Base-by-base conservation (phyloP, 2,797 vertebrate genomes). In the Falco rusticolus region DNA sequence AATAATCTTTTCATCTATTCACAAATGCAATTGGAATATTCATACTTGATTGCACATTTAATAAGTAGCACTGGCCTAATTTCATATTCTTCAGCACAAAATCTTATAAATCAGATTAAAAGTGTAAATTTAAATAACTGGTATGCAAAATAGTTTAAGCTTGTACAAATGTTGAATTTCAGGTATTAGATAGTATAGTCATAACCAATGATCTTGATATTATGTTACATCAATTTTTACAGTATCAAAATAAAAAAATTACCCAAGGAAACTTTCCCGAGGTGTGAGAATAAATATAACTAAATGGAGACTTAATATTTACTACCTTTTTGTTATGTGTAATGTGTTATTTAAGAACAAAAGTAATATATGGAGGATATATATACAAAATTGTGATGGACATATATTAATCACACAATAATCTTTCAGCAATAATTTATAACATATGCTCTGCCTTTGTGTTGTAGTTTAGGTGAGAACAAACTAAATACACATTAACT, bases 1-100 rank as follows among this genome's bases (percentile, higher is more conserved):
- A 94, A 69, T 87, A 92, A 95, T 92, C 8, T 59, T 90, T 93
- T 84, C 22, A 89, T 72, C 51, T 33, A 89, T 75, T 95, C 16
- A 68, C 83, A 93, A 78, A 85, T 64, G 28, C 16, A 80, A 88
- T 94, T 93, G 85, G 60, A 70, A 70, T 86, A 93, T 94, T 93
- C 37, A 47, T 64, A 81, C 54, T 91, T 84, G 87, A 96, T 93
- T 84, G 72, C 37, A 34, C 83, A 77, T 86, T 87, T 91, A 45
- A 68, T 71, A 91, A 80, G 65, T 78, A 88, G 1, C 14, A 25
- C 13, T 70, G 61, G 16, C 11, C 11, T 93, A 66, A 56, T 94
- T 89, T 89, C 21, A 33, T 48, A 83, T 66, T 91, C 28, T 45
- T 91, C 41, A 68, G 21, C 53, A 86, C 2, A 88, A 77, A 80